These are phyloP conservation scores for Hepsetus odoe DNA, from an alignment of 2,113 vertebrate species.

Conservation along the genomic window DNA sequence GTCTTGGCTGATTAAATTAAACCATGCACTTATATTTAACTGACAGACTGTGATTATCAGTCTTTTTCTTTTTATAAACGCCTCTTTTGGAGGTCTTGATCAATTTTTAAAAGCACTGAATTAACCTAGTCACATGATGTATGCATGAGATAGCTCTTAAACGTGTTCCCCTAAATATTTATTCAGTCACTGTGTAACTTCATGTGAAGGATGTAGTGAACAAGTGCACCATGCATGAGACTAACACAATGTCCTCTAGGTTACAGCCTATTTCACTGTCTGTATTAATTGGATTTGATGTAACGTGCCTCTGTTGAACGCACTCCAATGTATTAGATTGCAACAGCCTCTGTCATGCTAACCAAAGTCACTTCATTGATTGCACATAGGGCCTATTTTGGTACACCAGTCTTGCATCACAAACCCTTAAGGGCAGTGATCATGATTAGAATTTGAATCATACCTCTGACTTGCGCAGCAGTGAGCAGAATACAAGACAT, in stretches of 20 bases:
- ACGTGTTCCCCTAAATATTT: conserved; percentile 9
- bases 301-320: neutral
- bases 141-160: neutral
- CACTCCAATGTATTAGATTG: neutral
- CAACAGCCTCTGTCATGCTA: neutral
- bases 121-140: neutral
- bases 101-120: neutral
- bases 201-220: neutral
- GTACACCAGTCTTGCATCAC: conserved; percentile 31
- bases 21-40: conserved; percentile 2
- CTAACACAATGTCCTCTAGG: neutral
- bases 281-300: neutral
- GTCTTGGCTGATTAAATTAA: neutral
- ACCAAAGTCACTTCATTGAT: conserved; percentile 27
- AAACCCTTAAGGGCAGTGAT: conserved; percentile 35
- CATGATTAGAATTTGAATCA: conserved; percentile 38
- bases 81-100: neutral
- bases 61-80: neutral
- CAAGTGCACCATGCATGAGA: neutral
- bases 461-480: conserved; percentile 4
- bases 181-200: neutral
- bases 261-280: neutral
- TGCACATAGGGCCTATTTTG: conserved; percentile 22
- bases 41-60: neutral
- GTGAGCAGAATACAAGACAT: conserved; percentile 13